Percentiles rank a stretch among this genome's conserved stretches.
These are phyloP conservation scores for Chrysina gloriosa DNA, from an alignment of 2,888 invertebrate genomes.

Conservation along the genomic window DNA sequence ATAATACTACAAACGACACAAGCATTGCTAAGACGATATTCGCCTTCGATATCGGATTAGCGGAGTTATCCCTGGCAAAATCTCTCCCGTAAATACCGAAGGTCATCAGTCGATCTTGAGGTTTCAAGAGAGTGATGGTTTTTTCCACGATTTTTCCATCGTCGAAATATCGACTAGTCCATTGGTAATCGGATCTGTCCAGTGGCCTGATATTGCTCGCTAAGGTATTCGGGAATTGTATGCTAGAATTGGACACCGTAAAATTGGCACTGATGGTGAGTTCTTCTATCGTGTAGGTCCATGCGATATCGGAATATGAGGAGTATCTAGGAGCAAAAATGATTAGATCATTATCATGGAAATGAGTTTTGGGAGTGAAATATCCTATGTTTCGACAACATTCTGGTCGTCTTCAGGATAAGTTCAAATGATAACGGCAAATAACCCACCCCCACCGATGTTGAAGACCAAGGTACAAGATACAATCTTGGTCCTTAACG, in stretches of 20 bases:
- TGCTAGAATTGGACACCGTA: constrained; percentile 61
- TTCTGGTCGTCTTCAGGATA: too few relatives aligned
- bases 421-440: too few relatives aligned
- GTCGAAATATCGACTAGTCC: constrained; percentile 48
- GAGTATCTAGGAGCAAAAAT: constrained; percentile 65
- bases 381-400: too few relatives aligned
- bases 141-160: constrained; percentile 46
- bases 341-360: not conserved
- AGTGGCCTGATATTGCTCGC: constrained; percentile 67
- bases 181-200: constrained; percentile 60
- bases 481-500: too few relatives aligned
- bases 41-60: not conserved
- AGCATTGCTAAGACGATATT: too few relatives aligned
- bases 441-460: too few relatives aligned
- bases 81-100: constrained; percentile 70
- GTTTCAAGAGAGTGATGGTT: constrained; percentile 58
- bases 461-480: too few relatives aligned
- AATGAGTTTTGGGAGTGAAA: too few relatives aligned
- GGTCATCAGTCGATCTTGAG: constrained; percentile 65
- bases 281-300: constrained; percentile 66
- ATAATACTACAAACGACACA: too few relatives aligned
- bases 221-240: constrained; percentile 67
- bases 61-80: constrained; percentile 63
- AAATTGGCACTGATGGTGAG: constrained; percentile 65
- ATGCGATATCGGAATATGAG: constrained; percentile 61